Percentiles rank a stretch among this genome's conserved stretches.
phyloP scores from a whole-genome alignment of 1,140 invertebrate genomes.

The Homarus americanus region DNA sequence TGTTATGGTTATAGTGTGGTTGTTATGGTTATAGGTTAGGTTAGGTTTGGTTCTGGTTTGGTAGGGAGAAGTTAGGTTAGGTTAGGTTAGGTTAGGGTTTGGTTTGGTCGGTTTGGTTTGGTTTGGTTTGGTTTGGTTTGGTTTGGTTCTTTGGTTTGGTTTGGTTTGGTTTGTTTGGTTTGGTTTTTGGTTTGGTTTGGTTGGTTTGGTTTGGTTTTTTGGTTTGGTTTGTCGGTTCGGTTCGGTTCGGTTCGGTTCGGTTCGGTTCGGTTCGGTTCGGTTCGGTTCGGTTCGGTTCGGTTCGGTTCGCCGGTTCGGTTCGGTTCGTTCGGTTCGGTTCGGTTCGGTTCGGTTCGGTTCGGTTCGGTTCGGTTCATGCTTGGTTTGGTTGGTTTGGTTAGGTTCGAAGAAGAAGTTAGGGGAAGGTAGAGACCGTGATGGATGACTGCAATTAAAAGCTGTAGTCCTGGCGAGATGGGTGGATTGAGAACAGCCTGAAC shows the following conservation, averaged over 20 bases:
- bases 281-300: constrained; percentile 75
- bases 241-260: constrained; percentile 74
- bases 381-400: constrained; percentile 76
- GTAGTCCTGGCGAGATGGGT: too few species aligned
- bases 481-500: too few species aligned
- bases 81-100: neutral
- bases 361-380: constrained; percentile 76
- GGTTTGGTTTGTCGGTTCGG: constrained; percentile 55
- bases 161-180: constrained; percentile 16
- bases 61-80: too few species aligned
- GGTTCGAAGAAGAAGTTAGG: too few species aligned
- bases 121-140: constrained; percentile 75
- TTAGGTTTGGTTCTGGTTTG: neutral
- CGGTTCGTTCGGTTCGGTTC: constrained; percentile 75
- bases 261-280: constrained; percentile 75
- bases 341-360: constrained; percentile 76
- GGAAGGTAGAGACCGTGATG: too few species aligned
- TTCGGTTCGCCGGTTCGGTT: constrained; percentile 74
- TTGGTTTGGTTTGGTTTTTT: constrained; percentile 20
- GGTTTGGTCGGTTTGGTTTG: constrained; percentile 73
- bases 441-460: too few species aligned
- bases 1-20: too few species aligned
- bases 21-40: too few species aligned
- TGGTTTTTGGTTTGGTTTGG: neutral
- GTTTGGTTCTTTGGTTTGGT: constrained; percentile 72